Evolutionary conservation across 2,113 vertebrate genomes (phyloP).

Genomic region (Neotoma lepida): DNA sequence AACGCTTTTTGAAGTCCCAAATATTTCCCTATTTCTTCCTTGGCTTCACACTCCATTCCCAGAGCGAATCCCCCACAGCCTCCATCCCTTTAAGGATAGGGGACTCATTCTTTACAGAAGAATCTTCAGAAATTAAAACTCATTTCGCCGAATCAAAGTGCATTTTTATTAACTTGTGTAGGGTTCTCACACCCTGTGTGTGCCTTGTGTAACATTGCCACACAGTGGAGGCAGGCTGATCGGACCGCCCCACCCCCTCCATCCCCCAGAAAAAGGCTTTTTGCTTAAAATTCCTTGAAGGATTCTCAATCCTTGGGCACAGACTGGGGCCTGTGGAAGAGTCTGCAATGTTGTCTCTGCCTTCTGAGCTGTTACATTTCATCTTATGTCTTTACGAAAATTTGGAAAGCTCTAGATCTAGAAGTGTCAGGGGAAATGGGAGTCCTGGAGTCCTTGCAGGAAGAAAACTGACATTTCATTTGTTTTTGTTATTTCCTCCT

Average conservation of each 20-base stretch:
- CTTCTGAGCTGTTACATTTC: conserved; percentile 60
- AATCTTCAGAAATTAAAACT: conserved; percentile 53
- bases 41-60: neutral
- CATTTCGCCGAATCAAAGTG: neutral
- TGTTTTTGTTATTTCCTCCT: conserved; percentile 70
- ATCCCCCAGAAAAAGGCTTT: neutral
- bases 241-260: neutral
- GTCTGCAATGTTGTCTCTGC: conserved; percentile 47
- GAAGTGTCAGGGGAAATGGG: conserved; percentile 60
- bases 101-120: neutral
- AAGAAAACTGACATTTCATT: conserved; percentile 70
- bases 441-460: conserved; percentile 62
- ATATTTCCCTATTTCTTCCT: neutral
- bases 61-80: neutral
- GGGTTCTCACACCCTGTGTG: neutral
- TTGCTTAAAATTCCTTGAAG: conserved; percentile 54
- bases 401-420: conserved; percentile 69
- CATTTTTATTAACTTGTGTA: neutral
- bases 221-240: neutral
- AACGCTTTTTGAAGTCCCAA: conserved; percentile 55
- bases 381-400: conserved; percentile 65
- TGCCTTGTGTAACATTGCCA: neutral
- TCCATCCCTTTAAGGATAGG: neutral
- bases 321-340: neutral
- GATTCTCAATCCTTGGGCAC: conserved; percentile 8